phyloP scores from a whole-genome alignment of 2,888 invertebrate genomes.

The Crematogaster levior region DNA sequence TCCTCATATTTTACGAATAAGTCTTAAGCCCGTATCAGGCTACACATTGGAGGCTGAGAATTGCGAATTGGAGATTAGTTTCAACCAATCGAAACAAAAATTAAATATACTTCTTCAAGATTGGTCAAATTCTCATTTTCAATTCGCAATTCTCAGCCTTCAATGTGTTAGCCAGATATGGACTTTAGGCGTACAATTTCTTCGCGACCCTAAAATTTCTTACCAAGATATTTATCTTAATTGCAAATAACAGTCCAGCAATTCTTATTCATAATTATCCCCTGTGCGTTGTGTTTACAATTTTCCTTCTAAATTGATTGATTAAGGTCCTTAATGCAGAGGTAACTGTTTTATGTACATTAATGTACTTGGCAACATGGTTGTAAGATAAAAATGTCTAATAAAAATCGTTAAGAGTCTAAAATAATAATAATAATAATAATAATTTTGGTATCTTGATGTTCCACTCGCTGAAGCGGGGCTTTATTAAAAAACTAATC shows the following conservation, averaged over 20 bases:
- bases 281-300: neutral
- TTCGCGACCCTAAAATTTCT: neutral
- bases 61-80: too few relatives aligned
- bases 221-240: neutral
- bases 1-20: neutral
- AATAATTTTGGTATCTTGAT: neutral
- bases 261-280: neutral
- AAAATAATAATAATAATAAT: neutral
- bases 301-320: neutral
- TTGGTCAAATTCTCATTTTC: too few relatives aligned
- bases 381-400: neutral
- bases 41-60: too few relatives aligned
- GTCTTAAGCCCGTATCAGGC: neutral
- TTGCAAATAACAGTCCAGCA: neutral
- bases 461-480: neutral
- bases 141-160: too few relatives aligned
- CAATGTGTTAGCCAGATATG: too few relatives aligned
- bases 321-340: neutral
- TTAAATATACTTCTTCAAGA: too few relatives aligned
- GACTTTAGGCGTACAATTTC: too few relatives aligned
- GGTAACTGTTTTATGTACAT: neutral
- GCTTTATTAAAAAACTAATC: slow-evolving; percentile 11
- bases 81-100: too few relatives aligned
- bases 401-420: neutral
- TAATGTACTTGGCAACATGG: neutral